phyloP scores from a whole-genome alignment of 2,113 vertebrate species.

The Passer montanus region DNA sequence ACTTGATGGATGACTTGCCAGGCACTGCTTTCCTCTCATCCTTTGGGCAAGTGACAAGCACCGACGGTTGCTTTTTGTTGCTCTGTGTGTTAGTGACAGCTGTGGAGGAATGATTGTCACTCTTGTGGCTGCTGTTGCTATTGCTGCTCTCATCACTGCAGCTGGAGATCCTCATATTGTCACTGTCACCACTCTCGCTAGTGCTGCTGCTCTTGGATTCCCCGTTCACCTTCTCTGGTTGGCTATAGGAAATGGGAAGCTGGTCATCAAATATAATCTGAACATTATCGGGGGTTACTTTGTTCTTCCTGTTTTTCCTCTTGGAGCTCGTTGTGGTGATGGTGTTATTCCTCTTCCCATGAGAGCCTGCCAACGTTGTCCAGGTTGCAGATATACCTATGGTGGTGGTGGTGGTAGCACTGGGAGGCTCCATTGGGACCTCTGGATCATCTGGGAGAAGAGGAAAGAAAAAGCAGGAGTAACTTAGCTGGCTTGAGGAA shows the following conservation, averaged over 20 bases:
- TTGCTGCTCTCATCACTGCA: constrained; percentile 98
- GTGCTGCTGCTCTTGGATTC: constrained; percentile 94
- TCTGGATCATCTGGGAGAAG: constrained; percentile 80
- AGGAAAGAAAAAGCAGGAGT: background rate
- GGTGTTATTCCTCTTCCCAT: constrained; percentile 92
- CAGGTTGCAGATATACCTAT: constrained; percentile 98
- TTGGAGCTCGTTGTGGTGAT: constrained; percentile 93
- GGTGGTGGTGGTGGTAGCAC: constrained; percentile 98
- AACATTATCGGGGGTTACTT: constrained; percentile 88
- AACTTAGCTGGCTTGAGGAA: background rate
- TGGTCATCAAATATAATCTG: constrained; percentile 97
- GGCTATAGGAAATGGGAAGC: constrained; percentile 92
- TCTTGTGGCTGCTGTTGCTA: constrained; percentile 93
- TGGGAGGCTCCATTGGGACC: constrained; percentile 94
- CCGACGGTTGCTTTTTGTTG: constrained; percentile 86
- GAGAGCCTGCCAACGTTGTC: constrained; percentile 90
- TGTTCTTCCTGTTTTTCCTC: constrained; percentile 98
- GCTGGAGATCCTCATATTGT: constrained; percentile 97
- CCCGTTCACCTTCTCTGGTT: constrained; percentile 94
- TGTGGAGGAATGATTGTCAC: constrained; percentile 79
- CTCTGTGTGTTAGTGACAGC: constrained; percentile 55
- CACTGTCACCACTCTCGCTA: constrained; percentile 94
- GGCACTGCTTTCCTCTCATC: constrained; percentile 87
- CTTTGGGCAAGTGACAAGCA: constrained; percentile 80
- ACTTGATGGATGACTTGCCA: constrained; percentile 88